Percentiles rank a stretch among this genome's conserved stretches.
Conservation (phyloP, 1,140 invertebrate species). For the Psilanteris sp. region DNA sequence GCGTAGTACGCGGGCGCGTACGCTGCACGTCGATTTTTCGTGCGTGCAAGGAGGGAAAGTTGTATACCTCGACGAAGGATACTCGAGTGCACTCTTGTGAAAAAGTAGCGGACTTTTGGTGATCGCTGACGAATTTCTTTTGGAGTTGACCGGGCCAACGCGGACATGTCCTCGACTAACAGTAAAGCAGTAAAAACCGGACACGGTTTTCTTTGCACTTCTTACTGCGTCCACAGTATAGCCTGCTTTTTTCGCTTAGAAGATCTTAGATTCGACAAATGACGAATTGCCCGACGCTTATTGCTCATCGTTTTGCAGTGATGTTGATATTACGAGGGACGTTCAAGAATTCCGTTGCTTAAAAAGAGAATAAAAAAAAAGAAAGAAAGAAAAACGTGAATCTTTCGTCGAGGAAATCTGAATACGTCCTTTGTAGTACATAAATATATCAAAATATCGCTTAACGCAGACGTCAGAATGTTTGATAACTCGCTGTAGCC, state of each 20-base stretch:
- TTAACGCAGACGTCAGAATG: slow-evolving; percentile 29
- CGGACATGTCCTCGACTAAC: slow-evolving; percentile 12
- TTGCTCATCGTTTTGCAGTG: slow-evolving; percentile 18
- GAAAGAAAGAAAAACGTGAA: no score
- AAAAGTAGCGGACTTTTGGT: slow-evolving; percentile 40
- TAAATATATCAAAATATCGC: slow-evolving; percentile 31
- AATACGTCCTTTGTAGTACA: slow-evolving; percentile 4
- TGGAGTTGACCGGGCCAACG: background rate
- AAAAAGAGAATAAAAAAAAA: no score
- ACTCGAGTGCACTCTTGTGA: slow-evolving; percentile 49
- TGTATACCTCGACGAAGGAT: slow-evolving; percentile 30
- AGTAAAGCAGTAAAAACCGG: slow-evolving; percentile 3
- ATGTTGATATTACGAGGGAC: slow-evolving; percentile 2
- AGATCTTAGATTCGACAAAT: slow-evolving; percentile 12
- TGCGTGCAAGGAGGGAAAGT: slow-evolving; percentile 40
- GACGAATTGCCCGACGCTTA: slow-evolving; percentile 20
- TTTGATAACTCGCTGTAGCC: slow-evolving; percentile 16
- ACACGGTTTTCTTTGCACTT: slow-evolving; percentile 29
- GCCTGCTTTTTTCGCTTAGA: slow-evolving; percentile 25
- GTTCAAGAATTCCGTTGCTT: slow-evolving; percentile 10
- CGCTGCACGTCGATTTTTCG: slow-evolving; percentile 49
- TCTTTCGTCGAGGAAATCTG: no score
- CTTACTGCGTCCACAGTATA: slow-evolving; percentile 15
- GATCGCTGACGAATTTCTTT: slow-evolving; percentile 3
- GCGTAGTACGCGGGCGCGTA: slow-evolving; percentile 29